Evolutionary conservation across 2,113 vertebrate species (phyloP).

Genomic region (Oenanthe melanoleuca): DNA sequence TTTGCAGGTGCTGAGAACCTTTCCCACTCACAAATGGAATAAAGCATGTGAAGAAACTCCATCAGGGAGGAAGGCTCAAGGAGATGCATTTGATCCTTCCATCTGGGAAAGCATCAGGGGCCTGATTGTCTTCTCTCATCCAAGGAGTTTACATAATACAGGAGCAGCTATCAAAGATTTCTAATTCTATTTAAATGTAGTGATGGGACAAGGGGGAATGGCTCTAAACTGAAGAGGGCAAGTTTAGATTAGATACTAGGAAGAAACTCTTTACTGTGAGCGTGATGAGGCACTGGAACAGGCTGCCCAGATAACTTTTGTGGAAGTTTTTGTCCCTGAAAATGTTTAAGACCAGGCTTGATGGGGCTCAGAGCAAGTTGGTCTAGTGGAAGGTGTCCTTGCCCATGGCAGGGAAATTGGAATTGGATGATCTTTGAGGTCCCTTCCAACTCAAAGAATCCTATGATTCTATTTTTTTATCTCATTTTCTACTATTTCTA

Average conservation of each 20-base stretch:
- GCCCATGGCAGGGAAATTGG: not conserved
- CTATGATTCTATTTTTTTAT: not conserved
- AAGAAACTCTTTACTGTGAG: not conserved
- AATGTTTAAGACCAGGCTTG: not conserved
- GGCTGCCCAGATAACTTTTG: not conserved
- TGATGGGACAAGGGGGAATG: not conserved
- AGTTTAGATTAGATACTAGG: not conserved
- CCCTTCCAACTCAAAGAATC: not conserved
- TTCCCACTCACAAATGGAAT: not conserved
- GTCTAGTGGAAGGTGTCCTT: not conserved
- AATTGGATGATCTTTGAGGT: not conserved
- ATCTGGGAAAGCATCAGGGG: not conserved
- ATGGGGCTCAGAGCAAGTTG: not conserved
- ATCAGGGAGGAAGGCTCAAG: not conserved
- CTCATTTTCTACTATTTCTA: not conserved
- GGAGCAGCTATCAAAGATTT: not conserved
- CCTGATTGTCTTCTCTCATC: not conserved
- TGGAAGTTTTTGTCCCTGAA: not conserved
- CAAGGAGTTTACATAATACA: accelerated
- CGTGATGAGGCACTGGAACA: not conserved
- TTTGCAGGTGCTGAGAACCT: not conserved
- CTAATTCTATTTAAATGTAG: not conserved
- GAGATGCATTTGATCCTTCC: not conserved
- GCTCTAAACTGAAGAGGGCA: not conserved
- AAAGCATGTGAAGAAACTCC: accelerated